Evolutionary conservation across 2,797 vertebrate species (phyloP).

Genomic region (Coranthus polyacanthus): DNA sequence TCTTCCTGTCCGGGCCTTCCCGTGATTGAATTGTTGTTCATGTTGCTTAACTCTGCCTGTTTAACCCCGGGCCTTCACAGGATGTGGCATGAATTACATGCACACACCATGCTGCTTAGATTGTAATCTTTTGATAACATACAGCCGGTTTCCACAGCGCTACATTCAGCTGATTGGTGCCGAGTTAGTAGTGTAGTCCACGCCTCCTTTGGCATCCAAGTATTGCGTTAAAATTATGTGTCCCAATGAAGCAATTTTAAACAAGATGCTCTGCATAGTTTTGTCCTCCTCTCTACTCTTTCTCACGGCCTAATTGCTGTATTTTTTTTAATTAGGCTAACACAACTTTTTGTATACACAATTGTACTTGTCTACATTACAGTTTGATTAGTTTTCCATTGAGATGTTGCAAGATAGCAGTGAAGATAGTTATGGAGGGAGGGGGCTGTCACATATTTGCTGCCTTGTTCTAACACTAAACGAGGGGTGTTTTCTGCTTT

Average conservation of each 20-base stretch:
- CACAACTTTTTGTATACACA: conserved; percentile 39
- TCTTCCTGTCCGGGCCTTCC: conserved; percentile 50
- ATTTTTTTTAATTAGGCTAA: conserved; percentile 59
- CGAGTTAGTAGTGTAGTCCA: conserved; percentile 28
- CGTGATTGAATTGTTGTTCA: conserved; percentile 64
- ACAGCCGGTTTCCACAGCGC: conserved; percentile 67
- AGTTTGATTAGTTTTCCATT: conserved; percentile 63
- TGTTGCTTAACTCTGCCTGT: conserved; percentile 58
- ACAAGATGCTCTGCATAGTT: conserved; percentile 33
- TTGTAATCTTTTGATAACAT: conserved; percentile 78
- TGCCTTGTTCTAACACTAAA: conserved; percentile 61
- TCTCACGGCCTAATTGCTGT: conserved; percentile 46
- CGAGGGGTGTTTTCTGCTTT: conserved; percentile 64
- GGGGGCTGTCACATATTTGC: conserved; percentile 56
- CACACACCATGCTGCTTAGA: conserved; percentile 63
- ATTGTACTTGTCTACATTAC: conserved; percentile 53
- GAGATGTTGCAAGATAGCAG: conserved; percentile 54
- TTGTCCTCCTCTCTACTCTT: conserved; percentile 15
- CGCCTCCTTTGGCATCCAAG: conserved; percentile 18
- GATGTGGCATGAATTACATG: conserved; percentile 69
- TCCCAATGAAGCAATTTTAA: conserved; percentile 46
- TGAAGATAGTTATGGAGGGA: conserved; percentile 36
- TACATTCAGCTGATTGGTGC: conserved; percentile 62
- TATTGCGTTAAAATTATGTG: conserved; percentile 12
- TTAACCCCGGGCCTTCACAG: conserved; percentile 64